These are phyloP conservation scores for Aythya baeri DNA, from an alignment of 2,113 vertebrate genomes.

Conservation along the genomic window DNA sequence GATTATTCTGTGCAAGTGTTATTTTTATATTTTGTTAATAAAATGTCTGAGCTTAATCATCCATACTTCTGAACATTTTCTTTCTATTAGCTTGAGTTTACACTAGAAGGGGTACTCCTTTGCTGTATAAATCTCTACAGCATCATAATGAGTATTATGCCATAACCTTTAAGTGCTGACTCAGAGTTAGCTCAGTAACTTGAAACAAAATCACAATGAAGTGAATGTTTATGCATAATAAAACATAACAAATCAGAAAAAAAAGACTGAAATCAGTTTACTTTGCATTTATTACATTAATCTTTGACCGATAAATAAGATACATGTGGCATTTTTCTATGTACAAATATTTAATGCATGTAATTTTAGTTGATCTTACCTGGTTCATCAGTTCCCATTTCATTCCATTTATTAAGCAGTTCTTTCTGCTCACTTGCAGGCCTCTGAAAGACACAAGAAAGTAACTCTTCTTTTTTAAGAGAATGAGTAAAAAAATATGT, in stretches of 20 bases:
- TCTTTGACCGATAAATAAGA: neutral
- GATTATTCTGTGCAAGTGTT: neutral
- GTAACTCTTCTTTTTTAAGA: constrained; percentile 17
- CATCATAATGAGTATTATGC: neutral
- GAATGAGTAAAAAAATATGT: neutral
- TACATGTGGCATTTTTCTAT: neutral
- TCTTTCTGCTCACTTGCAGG: constrained; percentile 91
- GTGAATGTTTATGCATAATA: neutral
- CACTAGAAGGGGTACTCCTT: neutral
- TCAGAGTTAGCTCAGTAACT: neutral
- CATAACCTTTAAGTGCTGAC: neutral
- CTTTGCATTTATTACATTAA: neutral
- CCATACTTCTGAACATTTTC: neutral
- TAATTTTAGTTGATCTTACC: constrained; percentile 74
- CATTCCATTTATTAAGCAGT: constrained; percentile 95
- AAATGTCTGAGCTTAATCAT: neutral
- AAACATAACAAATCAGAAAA: neutral
- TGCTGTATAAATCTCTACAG: neutral
- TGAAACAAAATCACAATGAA: neutral
- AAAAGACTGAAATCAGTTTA: neutral
- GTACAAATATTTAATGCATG: neutral
- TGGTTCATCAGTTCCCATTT: constrained; percentile 98
- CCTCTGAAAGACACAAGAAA: constrained; percentile 79
- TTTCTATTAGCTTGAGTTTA: neutral
- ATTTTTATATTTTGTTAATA: neutral